Evolutionary conservation across 2,113 vertebrate species (phyloP).

Genomic region (Lota lota): DNA sequence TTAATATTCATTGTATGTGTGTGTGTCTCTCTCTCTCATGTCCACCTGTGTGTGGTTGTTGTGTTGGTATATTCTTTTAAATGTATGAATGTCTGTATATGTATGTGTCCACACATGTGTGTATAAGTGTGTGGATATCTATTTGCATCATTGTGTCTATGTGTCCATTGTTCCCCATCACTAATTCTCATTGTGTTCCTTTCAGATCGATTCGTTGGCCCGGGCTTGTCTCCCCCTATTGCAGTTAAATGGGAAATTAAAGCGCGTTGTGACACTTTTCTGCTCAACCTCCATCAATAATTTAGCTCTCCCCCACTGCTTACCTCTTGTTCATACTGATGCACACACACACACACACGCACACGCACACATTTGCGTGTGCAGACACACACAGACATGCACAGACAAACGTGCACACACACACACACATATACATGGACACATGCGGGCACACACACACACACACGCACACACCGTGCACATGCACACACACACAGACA

Average conservation of each 20-base stretch:
- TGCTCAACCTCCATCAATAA: slow-evolving; percentile 67
- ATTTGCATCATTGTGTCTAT: not conserved
- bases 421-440: too few species aligned
- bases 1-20: not conserved
- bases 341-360: too few species aligned
- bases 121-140: not conserved
- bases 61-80: too few species aligned
- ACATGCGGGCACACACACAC: slow-evolving; percentile 1
- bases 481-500: too few species aligned
- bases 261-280: slow-evolving; percentile 71
- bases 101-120: not conserved
- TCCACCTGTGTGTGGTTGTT: too few species aligned
- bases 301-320: slow-evolving; percentile 52
- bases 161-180: slow-evolving; percentile 2
- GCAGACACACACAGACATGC: not conserved
- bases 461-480: too few species aligned
- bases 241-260: slow-evolving; percentile 71
- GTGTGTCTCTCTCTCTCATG: not conserved
- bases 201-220: slow-evolving; percentile 60
- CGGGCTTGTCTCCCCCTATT: slow-evolving; percentile 51
- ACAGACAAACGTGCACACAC: too few species aligned
- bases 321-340: slow-evolving; percentile 34
- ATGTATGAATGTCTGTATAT: not conserved
- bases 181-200: slow-evolving; percentile 15
- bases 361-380: too few species aligned